Base-by-base conservation (phyloP, 2,888 invertebrate species). In the Theretra japonica region DNA sequence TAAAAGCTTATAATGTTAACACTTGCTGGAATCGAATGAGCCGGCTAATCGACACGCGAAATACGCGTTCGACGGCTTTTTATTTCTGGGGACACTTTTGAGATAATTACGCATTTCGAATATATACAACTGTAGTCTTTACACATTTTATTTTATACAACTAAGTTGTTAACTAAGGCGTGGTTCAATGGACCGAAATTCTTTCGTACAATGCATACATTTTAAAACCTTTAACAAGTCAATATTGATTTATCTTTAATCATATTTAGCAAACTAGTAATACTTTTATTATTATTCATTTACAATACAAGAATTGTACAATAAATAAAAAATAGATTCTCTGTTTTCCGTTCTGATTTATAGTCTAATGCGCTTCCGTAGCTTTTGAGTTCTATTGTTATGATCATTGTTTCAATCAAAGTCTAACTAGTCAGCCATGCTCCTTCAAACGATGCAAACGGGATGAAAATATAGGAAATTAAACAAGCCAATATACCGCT, bases 1-100 rank as follows among this genome's bases (percentile, higher is more conserved):
- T 78, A 83, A 83, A 82, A 80, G 75, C 78, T 75, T 72, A 75
- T 77, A 73, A 76, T 80, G 77, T 83, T 83, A 79, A 77, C 75
- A 65, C 65, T 65, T 48, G 62, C 33, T 21, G 33, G 65, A 48
- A 65, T 65, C 65, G 41, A 65, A 48, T 65, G 65, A 65, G 48
- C 48, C 65, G 65, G 23, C 65, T 65, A 65, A 65, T 65, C 65
- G 65, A 65, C 8, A 65, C 65, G 65, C 65, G 65, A 48, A 60
- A 65, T 48, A 23, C 65, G 23, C 65, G 41, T 65, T 23, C 21
- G 23, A 23, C 48, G 11, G 41, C 23, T 48, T 41, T 65, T 65
- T 23, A 48, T 23, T 41, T n/a, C 21, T 62, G 48, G 48, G 17
- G 65, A 48, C 65, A 23, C 17, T 65, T 48, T 21, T 21, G 48